These are phyloP conservation scores for Psix sp. DNA, from an alignment of 1,140 invertebrate genomes.

Conservation along the genomic window DNA sequence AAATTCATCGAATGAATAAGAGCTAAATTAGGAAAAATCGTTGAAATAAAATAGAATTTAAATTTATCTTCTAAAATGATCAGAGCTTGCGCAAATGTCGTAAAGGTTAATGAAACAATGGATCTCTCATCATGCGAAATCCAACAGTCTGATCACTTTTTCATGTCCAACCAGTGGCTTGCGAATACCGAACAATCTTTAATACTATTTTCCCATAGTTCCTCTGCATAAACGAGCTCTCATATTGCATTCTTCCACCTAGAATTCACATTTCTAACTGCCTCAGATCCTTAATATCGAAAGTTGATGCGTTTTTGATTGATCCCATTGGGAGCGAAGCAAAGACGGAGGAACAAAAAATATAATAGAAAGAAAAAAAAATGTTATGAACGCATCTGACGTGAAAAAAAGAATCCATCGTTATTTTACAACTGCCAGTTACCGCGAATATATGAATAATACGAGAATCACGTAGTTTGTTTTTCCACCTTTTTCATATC, in stretches of 20 bases:
- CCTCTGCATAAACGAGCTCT: constrained; percentile 65
- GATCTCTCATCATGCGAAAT: too few relatives aligned
- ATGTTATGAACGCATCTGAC: constrained; percentile 45
- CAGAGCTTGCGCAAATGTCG: too few relatives aligned
- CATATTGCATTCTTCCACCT: constrained; percentile 70
- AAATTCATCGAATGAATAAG: too few relatives aligned
- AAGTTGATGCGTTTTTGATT: constrained; percentile 69
- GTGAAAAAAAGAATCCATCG: constrained; percentile 29
- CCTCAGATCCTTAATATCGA: constrained; percentile 61
- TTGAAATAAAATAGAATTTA: too few relatives aligned
- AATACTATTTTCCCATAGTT: constrained; percentile 46
- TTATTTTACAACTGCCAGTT: constrained; percentile 27
- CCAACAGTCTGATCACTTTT: constrained; percentile 35
- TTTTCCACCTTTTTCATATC: too few relatives aligned
- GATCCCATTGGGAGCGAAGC: constrained; percentile 63
- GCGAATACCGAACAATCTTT: constrained; percentile 44
- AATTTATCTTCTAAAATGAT: too few relatives aligned
- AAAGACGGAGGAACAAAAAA: constrained; percentile 57
- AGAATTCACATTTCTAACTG: constrained; percentile 53
- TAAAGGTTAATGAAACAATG: too few relatives aligned
- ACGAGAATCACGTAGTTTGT: too few relatives aligned
- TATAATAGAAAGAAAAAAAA: constrained; percentile 39
- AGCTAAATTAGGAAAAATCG: too few relatives aligned
- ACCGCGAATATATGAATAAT: constrained; percentile 42
- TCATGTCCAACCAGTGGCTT: constrained; percentile 26